phyloP scores from a whole-genome alignment of 2,888 invertebrate species.

The Vesta saturnalis region DNA sequence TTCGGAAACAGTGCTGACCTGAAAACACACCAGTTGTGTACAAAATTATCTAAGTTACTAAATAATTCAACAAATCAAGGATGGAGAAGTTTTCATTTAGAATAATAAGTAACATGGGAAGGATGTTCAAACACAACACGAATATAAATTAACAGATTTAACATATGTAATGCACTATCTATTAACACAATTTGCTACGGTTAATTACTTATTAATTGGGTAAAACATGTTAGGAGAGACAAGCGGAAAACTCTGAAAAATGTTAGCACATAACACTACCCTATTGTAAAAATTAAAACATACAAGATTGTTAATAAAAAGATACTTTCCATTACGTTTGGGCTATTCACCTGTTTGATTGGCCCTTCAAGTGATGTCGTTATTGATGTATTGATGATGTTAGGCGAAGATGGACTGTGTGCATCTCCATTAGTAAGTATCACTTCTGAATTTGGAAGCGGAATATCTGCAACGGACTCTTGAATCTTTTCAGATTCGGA shows the following conservation, averaged over 20 bases:
- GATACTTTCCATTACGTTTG: constrained; percentile 50
- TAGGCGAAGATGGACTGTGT: constrained; percentile 58
- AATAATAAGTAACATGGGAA: constrained; percentile 28
- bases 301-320: constrained; percentile 48
- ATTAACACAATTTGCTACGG: neutral
- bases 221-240: constrained; percentile 44
- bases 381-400: constrained; percentile 58
- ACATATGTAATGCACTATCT: constrained; percentile 19
- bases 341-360: constrained; percentile 65
- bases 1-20: constrained; percentile 42
- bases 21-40: constrained; percentile 29
- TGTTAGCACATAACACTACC: constrained; percentile 44
- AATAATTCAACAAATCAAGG: constrained; percentile 24
- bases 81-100: constrained; percentile 21
- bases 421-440: constrained; percentile 59
- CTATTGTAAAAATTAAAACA: neutral
- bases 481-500: constrained; percentile 36
- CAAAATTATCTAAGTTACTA: neutral
- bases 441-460: constrained; percentile 43
- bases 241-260: constrained; percentile 31
- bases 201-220: constrained; percentile 34
- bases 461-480: constrained; percentile 45
- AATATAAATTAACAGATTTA: constrained; percentile 29
- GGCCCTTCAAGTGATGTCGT: constrained; percentile 65
- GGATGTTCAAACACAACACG: constrained; percentile 30